A percentile compares a stretch with the other conserved stretches of the same genome.
phyloP scores from a whole-genome alignment of 2,797 vertebrate genomes.

The Emydoidea blandingii region DNA sequence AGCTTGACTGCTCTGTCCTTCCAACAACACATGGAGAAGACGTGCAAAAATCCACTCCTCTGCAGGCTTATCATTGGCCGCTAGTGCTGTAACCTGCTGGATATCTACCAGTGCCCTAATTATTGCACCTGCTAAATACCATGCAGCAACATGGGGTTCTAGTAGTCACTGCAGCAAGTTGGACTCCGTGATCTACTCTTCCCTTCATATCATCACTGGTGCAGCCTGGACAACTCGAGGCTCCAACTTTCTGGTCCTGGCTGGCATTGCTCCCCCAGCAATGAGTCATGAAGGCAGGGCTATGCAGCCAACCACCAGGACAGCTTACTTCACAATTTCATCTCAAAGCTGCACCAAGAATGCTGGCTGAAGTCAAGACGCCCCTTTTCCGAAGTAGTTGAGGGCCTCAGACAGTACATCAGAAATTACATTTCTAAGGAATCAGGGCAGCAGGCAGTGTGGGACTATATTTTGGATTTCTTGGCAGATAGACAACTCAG shows the following conservation, averaged over 20 bases:
- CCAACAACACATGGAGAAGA: too few relatives aligned
- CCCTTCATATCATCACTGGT: background rate
- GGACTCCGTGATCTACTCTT: background rate
- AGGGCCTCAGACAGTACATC: background rate
- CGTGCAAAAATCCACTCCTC: too few relatives aligned
- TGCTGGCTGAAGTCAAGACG: background rate
- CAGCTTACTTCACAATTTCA: background rate
- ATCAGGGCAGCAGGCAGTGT: too few relatives aligned
- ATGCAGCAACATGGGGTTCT: too few relatives aligned
- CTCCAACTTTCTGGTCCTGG: background rate
- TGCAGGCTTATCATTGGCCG: too few relatives aligned
- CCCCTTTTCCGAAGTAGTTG: background rate
- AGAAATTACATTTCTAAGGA: too few relatives aligned
- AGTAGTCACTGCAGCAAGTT: background rate
- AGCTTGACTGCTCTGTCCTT: background rate
- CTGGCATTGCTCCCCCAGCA: background rate
- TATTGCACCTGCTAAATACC: too few relatives aligned
- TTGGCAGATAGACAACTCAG: too few relatives aligned
- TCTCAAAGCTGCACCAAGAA: background rate
- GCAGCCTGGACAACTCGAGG: background rate
- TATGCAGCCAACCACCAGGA: background rate
- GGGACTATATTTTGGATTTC: too few relatives aligned
- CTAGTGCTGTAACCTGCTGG: too few relatives aligned
- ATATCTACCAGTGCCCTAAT: too few relatives aligned
- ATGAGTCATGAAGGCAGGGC: background rate